These are phyloP conservation scores for Galbula dea DNA, from an alignment of 2,113 vertebrate species.

Conservation along the genomic window DNA sequence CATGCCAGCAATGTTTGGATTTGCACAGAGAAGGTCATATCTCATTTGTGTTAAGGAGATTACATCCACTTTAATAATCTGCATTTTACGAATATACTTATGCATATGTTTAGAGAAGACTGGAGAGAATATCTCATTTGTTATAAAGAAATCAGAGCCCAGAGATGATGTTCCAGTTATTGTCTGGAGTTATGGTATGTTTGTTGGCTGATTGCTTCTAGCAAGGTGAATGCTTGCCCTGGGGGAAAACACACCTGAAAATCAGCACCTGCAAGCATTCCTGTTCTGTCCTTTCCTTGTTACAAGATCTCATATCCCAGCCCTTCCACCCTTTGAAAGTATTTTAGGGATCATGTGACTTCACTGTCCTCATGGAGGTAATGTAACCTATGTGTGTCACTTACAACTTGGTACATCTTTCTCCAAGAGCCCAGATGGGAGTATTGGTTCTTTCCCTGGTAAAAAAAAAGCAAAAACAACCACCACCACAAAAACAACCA, in stretches of 20 bases:
- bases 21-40: background rate
- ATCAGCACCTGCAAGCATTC: background rate
- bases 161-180: background rate
- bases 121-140: background rate
- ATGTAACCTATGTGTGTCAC: no score
- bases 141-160: background rate
- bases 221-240: background rate
- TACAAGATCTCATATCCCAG: background rate
- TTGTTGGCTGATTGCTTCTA: background rate
- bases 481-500: no score
- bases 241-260: background rate
- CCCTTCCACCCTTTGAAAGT: background rate
- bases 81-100: background rate
- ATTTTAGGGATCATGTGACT: background rate
- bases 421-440: background rate
- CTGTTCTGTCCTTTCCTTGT: background rate
- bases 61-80: background rate
- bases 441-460: background rate
- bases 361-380: background rate
- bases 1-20: background rate
- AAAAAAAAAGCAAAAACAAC: background rate
- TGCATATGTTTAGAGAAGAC: background rate
- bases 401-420: background rate
- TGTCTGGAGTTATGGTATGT: background rate
- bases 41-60: background rate